Evolutionary conservation across 2,888 invertebrate genomes (phyloP), one percentile per base, ranked within the genome.

Genomic region (Andrena trimmerana): DNA sequence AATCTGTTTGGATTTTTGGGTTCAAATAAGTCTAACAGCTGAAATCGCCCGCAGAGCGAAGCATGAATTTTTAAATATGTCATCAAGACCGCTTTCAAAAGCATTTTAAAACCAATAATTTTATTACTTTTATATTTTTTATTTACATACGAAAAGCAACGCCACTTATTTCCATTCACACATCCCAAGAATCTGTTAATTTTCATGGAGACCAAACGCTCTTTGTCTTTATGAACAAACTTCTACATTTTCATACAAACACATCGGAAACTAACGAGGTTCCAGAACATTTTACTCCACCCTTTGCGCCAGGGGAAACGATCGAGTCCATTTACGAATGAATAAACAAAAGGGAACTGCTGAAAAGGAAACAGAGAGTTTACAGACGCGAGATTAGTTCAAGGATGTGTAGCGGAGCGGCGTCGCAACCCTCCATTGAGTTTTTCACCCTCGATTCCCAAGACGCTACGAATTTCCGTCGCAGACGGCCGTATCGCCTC

Each of bases 401-500:
- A 63, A 60, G 73, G 68, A 70, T n/a, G 71, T 52, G 72, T 31
- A 57, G 27, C 62, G 24, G 59, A 66, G 60, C 68, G 73, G 57
- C 57, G 57, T 27, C 63, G 71, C 50, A 60, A 69, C 75, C 65
- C 69, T 70, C 54, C 48, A 13, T 48, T 24, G 72, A 80, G 67
- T 84, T 86, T 80, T 86, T 83, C 68, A 73, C 42, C 76, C 74
- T 65, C 85, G 70, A 76, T 78, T 59, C 75, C 77, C 86, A 81
- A 87, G 84, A 87, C 83, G 84, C 71, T 65, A 87, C 86, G 87
- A 88, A 86, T 88, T 86, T 88, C 89, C 87, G 83, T 77, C 78
- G 67, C 59, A 82, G 75, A 66, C 86, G 62, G 69, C 59, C 76
- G 81, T 75, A 52, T 66, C 81, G 33, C 54, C 33, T 33, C 76